phyloP scores from a whole-genome alignment of 2,113 vertebrate genomes.

The Bubo scandiacus region DNA sequence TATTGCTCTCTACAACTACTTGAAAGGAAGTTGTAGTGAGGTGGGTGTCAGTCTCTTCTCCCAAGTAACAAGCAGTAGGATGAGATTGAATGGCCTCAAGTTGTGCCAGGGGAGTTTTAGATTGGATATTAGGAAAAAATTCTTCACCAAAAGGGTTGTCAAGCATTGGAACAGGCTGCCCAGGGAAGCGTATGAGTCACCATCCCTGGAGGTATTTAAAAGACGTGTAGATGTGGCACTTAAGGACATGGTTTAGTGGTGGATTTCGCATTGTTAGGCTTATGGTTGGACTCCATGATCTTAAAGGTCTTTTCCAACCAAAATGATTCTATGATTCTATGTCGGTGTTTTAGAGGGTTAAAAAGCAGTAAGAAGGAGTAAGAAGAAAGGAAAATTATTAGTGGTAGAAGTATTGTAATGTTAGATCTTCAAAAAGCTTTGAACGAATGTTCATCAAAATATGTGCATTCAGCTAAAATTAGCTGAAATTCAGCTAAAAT shows the following conservation, averaged over 20 bases:
- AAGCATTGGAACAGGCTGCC: background rate
- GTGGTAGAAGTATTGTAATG: background rate
- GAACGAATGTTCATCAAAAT: background rate
- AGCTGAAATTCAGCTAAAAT: background rate
- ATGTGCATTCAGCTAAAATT: background rate
- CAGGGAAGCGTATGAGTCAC: no score
- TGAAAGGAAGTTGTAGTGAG: background rate
- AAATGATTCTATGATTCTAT: background rate
- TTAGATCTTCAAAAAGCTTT: background rate
- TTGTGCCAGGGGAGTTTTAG: fast-evolving
- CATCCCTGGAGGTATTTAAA: background rate
- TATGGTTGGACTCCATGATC: background rate
- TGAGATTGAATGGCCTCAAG: background rate
- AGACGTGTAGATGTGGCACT: background rate
- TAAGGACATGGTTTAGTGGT: background rate
- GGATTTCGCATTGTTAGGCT: background rate
- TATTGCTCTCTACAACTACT: background rate
- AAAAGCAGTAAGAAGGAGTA: background rate
- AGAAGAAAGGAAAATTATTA: background rate
- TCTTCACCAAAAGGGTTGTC: fast-evolving
- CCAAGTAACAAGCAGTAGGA: background rate
- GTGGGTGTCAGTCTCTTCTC: background rate
- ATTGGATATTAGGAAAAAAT: background rate
- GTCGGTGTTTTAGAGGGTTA: background rate
- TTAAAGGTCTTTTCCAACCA: background rate